Evolutionary conservation across 2,113 vertebrate species (phyloP).

Genomic region (Labrus mixtus): DNA sequence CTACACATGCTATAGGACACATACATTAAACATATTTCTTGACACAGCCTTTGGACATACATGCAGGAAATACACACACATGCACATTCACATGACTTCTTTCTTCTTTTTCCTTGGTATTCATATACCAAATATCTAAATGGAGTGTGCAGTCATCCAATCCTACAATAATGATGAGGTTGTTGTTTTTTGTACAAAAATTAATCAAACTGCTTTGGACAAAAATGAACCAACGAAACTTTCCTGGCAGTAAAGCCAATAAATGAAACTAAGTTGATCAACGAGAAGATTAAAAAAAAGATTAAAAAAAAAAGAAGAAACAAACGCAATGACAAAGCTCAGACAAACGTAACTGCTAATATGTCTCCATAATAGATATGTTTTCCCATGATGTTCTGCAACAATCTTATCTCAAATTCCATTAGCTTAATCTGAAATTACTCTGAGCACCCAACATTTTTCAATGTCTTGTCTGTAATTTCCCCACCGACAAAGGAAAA

Average conservation of each 20-base stretch:
- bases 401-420: constrained; percentile 71
- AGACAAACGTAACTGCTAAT: constrained; percentile 70
- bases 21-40: too few species aligned
- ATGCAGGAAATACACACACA: too few species aligned
- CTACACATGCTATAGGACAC: too few species aligned
- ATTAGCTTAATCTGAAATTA: constrained; percentile 79
- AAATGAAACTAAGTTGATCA: not conserved
- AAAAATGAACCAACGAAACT: not conserved
- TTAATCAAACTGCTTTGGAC: too few species aligned
- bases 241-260: not conserved
- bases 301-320: constrained; percentile 22
- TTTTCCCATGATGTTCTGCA: constrained; percentile 76
- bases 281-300: constrained; percentile 10
- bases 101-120: not conserved
- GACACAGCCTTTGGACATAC: too few species aligned
- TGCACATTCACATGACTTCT: too few species aligned
- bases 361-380: constrained; percentile 76
- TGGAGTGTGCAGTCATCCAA: not conserved
- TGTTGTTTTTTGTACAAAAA: not conserved
- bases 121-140: not conserved
- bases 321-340: constrained; percentile 52
- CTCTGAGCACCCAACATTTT: constrained; percentile 79
- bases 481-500: constrained; percentile 47
- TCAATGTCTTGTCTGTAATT: constrained; percentile 76
- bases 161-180: not conserved